Base-by-base conservation (phyloP, 2,888 invertebrate genomes). In the Harpagoxenus sublaevis region DNA sequence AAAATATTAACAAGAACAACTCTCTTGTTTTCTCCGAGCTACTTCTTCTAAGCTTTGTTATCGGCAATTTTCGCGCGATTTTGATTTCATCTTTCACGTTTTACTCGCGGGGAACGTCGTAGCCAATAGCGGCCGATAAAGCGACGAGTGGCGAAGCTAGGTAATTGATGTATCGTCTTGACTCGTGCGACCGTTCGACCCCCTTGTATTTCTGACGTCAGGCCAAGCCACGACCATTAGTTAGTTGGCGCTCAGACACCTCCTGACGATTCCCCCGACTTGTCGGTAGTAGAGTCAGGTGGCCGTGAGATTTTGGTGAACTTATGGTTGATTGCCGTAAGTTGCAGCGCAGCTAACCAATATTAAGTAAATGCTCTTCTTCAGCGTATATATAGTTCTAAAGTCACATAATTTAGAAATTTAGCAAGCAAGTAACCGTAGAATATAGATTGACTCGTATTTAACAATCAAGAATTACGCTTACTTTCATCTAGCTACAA, bases 11-110 rank as follows among this genome's bases (percentile, higher is more conserved):
- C 9, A 28, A 18, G 9, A 4, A 4, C 12, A 75, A 3, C 5
- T 39, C 9, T 28, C 9, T 23, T 23, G 0, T 60, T 62, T 48
- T 48, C 5, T n/a, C 12, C 60, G 1, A 28, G 6, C 28, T 42
- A 3, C 5, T 48, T 86, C 89, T 90, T 90, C 85, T 77, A 71
- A 92, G 88, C 88, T 91, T 91, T 86, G 83, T 91, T 89, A 89
- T 82, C 79, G 68, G 53, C 62, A 89, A 90, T 15, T 85, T 60
- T 68, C 55, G 18, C 68, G 66, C 42, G 55, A 84, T 57, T 62
- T 35, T 51, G n/a, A 39, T 65, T 57, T 74, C 81, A 42, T 65
- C 66, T 79, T 60, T 55, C 57, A 15, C 15, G 23, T 48, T 60
- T 35, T 53, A 23, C 31, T 77, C 45, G 35, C 45, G 42, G 12